phyloP scores from a whole-genome alignment of 2,797 vertebrate genomes.

The Paedocypris micromegethes region DNA sequence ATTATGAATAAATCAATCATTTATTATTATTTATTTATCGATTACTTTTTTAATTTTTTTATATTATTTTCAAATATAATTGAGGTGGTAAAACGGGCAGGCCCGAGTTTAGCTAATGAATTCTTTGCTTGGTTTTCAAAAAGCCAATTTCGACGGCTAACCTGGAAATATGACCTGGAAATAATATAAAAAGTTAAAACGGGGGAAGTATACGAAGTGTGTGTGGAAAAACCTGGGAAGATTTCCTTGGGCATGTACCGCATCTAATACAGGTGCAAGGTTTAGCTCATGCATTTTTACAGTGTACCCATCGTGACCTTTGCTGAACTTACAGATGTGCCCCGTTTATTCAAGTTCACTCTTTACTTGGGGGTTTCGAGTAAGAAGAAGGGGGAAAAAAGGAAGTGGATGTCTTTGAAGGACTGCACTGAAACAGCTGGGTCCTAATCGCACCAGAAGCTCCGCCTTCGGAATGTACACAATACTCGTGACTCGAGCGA shows the following conservation, averaged over 20 bases:
- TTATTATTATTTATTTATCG: no score
- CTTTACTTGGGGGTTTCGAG: slow-evolving; percentile 39
- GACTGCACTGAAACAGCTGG: slow-evolving; percentile 42
- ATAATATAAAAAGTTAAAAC: no score
- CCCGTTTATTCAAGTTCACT: slow-evolving; percentile 40
- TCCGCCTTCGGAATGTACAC: slow-evolving; percentile 36
- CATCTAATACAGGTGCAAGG: background rate
- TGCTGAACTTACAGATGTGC: slow-evolving; percentile 40
- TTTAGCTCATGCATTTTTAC: slow-evolving; percentile 6
- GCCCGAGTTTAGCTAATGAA: no score
- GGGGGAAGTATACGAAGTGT: no score
- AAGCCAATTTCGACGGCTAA: no score
- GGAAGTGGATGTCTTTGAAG: slow-evolving; percentile 39
- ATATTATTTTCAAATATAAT: no score
- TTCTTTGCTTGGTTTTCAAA: no score
- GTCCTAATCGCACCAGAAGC: slow-evolving; percentile 37
- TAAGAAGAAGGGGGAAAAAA: slow-evolving; percentile 24
- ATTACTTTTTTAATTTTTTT: no score
- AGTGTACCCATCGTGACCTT: slow-evolving; percentile 39
- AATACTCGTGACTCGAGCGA: slow-evolving; percentile 41
- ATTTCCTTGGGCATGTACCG: background rate
- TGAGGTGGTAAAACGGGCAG: no score
- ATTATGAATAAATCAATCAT: no score
- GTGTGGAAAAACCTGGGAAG: background rate
- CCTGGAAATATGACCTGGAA: no score